phyloP scores from a whole-genome alignment of 2,113 vertebrate species.

The Glaucomys volans region DNA sequence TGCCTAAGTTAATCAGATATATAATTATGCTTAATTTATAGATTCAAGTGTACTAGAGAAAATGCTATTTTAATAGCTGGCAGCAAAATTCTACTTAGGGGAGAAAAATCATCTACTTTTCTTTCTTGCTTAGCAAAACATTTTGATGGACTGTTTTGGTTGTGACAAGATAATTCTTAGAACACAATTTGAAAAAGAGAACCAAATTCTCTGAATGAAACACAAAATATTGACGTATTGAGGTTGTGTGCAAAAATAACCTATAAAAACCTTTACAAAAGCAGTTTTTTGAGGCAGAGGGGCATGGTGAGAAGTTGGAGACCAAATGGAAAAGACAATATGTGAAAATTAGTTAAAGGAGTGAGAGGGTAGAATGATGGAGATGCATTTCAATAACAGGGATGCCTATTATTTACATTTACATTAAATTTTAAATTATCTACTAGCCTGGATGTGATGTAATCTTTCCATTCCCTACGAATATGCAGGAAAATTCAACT shows the following conservation, averaged over 20 bases:
- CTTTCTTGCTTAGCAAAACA: constrained; percentile 36
- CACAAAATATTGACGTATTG: background rate
- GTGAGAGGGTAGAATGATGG: background rate
- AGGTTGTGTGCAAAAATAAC: background rate
- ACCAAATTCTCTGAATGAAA: constrained; percentile 3
- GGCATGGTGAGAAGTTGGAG: background rate
- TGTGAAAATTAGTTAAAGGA: background rate
- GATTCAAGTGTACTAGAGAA: background rate
- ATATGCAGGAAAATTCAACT: background rate
- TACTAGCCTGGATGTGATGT: background rate
- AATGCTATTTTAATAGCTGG: constrained; percentile 30
- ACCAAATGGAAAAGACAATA: background rate
- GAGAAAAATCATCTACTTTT: background rate
- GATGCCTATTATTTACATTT: background rate
- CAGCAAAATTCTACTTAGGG: constrained; percentile 39
- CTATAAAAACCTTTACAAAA: background rate
- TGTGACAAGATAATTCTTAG: constrained; percentile 26
- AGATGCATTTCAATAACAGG: background rate
- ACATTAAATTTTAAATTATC: constrained; percentile 11
- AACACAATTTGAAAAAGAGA: constrained; percentile 14
- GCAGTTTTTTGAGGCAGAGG: background rate
- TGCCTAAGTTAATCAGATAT: background rate
- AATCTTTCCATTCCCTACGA: background rate
- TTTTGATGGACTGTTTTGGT: constrained; percentile 14
- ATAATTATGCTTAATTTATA: background rate